Evolutionary conservation across 1,140 invertebrate genomes (phyloP).

Genomic region (Linepithema humile): DNA sequence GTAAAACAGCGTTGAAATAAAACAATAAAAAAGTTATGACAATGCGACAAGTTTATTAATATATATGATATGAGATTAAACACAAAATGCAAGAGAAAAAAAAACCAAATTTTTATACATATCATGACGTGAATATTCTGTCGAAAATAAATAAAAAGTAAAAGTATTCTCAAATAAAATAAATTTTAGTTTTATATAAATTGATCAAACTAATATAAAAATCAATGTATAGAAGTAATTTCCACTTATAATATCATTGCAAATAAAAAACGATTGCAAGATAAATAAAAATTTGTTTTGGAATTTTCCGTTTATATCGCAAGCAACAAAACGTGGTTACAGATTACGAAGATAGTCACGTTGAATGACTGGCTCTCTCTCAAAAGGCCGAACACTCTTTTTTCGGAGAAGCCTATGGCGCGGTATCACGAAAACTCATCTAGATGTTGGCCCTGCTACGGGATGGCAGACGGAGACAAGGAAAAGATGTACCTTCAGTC

Average conservation of each 20-base stretch:
- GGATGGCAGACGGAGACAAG: slow-evolving; percentile 41
- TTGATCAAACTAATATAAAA: background rate
- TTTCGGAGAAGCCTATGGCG: background rate
- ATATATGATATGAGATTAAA: slow-evolving; percentile 1
- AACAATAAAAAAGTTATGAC: slow-evolving; percentile 10
- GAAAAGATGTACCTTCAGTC: background rate
- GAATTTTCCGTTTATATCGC: background rate
- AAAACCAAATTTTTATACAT: background rate
- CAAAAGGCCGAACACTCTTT: background rate
- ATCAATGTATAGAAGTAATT: background rate
- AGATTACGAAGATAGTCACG: slow-evolving; percentile 5
- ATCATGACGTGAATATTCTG: background rate
- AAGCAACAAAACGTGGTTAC: no score
- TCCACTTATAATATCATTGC: background rate
- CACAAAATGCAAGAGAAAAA: background rate
- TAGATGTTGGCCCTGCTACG: slow-evolving; percentile 31
- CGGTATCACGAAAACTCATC: slow-evolving; percentile 65
- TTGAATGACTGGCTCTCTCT: slow-evolving; percentile 16
- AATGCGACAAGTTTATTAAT: background rate
- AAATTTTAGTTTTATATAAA: background rate
- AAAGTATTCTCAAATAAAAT: background rate
- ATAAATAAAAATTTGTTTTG: background rate
- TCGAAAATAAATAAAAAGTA: background rate
- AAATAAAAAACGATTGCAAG: background rate
- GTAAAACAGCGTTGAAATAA: background rate